A percentile compares a stretch with the other conserved stretches of the same genome.
Conservation (phyloP, 2,888 invertebrate species). For the Leptinotarsa juncta region DNA sequence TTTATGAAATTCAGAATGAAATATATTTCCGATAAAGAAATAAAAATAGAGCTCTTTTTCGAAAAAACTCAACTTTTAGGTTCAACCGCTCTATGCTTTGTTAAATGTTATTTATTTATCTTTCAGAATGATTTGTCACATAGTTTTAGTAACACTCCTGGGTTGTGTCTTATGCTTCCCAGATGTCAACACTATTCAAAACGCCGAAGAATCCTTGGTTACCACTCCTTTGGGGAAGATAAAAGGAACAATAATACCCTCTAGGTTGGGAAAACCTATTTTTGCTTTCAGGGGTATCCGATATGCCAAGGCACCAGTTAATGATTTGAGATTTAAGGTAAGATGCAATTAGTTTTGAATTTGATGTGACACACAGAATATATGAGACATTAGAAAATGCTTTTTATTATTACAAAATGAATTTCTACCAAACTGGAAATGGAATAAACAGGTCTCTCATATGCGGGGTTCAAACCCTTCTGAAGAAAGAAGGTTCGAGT, state of each 20-base stretch:
- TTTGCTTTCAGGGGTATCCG: slow-evolving; percentile 57
- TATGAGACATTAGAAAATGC: too few species aligned
- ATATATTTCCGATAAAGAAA: too few species aligned
- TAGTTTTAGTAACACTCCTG: slow-evolving; percentile 18
- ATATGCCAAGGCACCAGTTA: slow-evolving; percentile 57
- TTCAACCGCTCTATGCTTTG: not conserved
- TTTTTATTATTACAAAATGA: too few species aligned
- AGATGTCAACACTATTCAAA: slow-evolving; percentile 12
- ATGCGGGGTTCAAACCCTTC: too few species aligned
- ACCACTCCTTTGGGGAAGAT: slow-evolving; percentile 54
- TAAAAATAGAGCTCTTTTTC: too few species aligned
- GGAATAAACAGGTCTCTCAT: too few species aligned
- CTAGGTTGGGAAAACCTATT: slow-evolving; percentile 55
- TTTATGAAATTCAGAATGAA: too few species aligned
- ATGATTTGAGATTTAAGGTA: slow-evolving; percentile 63
- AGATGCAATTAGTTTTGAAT: slow-evolving; percentile 8
- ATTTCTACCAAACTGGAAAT: too few species aligned
- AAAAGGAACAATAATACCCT: slow-evolving; percentile 53
- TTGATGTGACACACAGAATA: too few species aligned
- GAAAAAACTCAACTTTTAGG: not conserved
- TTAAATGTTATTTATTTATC: not conserved
- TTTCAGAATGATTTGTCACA: slow-evolving; percentile 9
- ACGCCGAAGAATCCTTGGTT: slow-evolving; percentile 39
- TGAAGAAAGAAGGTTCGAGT: too few species aligned
- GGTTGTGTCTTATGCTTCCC: slow-evolving; percentile 3